A percentile compares a stretch with the other conserved stretches of the same genome.
Conservation (phyloP, 2,113 vertebrate genomes). For the Platanista minor region DNA sequence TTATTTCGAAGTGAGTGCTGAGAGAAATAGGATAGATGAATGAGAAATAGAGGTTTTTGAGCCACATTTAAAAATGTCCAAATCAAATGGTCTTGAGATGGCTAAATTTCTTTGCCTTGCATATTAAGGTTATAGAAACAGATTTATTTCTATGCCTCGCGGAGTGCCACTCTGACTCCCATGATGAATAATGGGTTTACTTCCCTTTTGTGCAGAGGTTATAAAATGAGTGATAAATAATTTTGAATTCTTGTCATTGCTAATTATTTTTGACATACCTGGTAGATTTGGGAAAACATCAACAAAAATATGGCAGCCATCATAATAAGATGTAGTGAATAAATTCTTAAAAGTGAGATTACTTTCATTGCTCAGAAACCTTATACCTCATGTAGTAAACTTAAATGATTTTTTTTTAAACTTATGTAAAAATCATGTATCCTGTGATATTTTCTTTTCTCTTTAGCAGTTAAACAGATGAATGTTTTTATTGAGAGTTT, state of each 20-base stretch:
- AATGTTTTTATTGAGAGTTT: constrained; percentile 80
- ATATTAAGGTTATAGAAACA: constrained; percentile 70
- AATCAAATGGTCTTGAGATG: constrained; percentile 39
- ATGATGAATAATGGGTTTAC: constrained; percentile 71
- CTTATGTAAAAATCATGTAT: constrained; percentile 29
- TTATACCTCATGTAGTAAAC: constrained; percentile 5
- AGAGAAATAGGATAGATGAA: not conserved
- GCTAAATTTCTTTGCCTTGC: constrained; percentile 44
- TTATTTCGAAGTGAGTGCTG: not conserved
- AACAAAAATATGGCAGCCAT: constrained; percentile 51
- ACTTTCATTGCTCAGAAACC: constrained; percentile 46
- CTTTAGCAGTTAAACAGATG: constrained; percentile 80
- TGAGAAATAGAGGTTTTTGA: constrained; percentile 17
- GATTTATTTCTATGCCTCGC: constrained; percentile 72
- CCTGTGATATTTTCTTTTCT: constrained; percentile 62
- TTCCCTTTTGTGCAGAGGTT: constrained; percentile 76
- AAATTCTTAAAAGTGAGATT: constrained; percentile 55
- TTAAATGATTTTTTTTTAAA: constrained; percentile 52
- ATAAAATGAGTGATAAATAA: constrained; percentile 80
- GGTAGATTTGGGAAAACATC: constrained; percentile 64
- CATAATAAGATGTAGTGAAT: constrained; percentile 56
- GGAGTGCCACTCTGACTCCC: constrained; percentile 52
- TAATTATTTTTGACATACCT: constrained; percentile 79
- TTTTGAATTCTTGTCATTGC: constrained; percentile 77
- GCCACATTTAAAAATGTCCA: constrained; percentile 38